Evolutionary conservation across 2,888 invertebrate species (phyloP).

Genomic region (Sericinus montela): DNA sequence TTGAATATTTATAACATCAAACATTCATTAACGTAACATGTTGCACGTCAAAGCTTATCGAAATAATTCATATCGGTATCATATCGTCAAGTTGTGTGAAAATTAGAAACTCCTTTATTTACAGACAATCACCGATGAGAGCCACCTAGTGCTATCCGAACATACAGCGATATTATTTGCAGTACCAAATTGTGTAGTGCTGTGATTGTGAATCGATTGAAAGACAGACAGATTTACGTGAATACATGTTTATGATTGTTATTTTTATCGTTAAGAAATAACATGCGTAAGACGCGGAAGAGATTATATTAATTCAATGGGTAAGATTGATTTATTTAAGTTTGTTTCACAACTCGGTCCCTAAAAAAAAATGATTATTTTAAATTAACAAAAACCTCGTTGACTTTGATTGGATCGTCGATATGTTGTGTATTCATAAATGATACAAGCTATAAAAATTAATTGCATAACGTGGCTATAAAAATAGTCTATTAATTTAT

Average conservation of each 20-base stretch:
- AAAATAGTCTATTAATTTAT: too few relatives aligned
- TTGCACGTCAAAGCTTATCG: not conserved
- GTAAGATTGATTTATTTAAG: constrained; percentile 10
- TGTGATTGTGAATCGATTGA: constrained; percentile 6
- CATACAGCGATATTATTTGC: constrained; percentile 7
- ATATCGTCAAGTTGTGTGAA: not conserved
- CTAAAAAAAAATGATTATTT: too few relatives aligned
- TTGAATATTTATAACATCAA: too few relatives aligned
- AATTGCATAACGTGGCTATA: too few relatives aligned
- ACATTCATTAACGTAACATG: too few relatives aligned
- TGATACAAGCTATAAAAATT: too few relatives aligned
- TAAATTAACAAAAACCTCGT: too few relatives aligned
- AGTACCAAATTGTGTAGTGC: constrained; percentile 16
- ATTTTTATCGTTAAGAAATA: not conserved
- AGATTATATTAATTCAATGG: constrained; percentile 21
- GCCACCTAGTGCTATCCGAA: constrained; percentile 13
- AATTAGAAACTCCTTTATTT: constrained; percentile 18
- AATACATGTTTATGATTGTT: not conserved
- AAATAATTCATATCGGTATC: not conserved
- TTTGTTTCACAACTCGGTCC: too few relatives aligned
- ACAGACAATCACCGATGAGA: constrained; percentile 4
- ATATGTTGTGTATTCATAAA: too few relatives aligned
- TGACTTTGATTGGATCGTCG: too few relatives aligned
- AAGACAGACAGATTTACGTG: not conserved
- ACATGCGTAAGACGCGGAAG: constrained; percentile 9